A percentile compares a stretch with the other conserved stretches of the same genome.
Evolutionary conservation across 2,888 invertebrate genomes (phyloP).

Genomic region (Meloe dianella): DNA sequence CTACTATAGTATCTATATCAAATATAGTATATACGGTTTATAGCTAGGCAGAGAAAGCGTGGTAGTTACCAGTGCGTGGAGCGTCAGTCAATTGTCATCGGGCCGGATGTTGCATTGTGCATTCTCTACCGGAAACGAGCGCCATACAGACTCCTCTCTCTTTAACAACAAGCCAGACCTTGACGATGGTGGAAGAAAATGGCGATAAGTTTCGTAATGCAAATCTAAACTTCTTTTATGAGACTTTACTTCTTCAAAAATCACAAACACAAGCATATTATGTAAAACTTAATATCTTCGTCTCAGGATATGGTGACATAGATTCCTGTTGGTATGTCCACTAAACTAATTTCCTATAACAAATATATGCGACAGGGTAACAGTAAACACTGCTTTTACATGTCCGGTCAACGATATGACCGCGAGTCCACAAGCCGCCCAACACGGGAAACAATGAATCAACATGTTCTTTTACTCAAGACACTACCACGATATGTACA

Average conservation of each 20-base stretch:
- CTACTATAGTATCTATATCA: slow-evolving; percentile 46
- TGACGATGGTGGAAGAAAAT: slow-evolving; percentile 11
- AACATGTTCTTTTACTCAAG: slow-evolving; percentile 46
- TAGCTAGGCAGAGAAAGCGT: slow-evolving; percentile 17
- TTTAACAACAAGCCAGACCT: slow-evolving; percentile 19
- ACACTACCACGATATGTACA: slow-evolving; percentile 40
- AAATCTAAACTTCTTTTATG: neutral
- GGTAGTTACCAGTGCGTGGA: slow-evolving; percentile 55
- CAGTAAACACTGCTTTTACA: slow-evolving; percentile 49
- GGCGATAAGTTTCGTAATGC: slow-evolving; percentile 18
- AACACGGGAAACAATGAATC: slow-evolving; percentile 50
- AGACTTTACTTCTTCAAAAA: neutral
- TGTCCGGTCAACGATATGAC: slow-evolving; percentile 48
- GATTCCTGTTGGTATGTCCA: slow-evolving; percentile 37
- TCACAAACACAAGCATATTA: too few species aligned
- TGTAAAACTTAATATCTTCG: neutral
- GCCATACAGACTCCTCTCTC: slow-evolving; percentile 50
- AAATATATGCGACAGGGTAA: slow-evolving; percentile 47
- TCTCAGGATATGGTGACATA: slow-evolving; percentile 42
- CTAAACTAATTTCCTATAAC: slow-evolving; percentile 53
- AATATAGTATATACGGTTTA: slow-evolving; percentile 24
- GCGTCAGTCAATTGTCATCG: slow-evolving; percentile 57
- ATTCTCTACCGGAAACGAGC: slow-evolving; percentile 59
- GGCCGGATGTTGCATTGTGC: slow-evolving; percentile 56
- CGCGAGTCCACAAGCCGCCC: slow-evolving; percentile 36